Percentiles rank a stretch among this genome's conserved stretches.
Evolutionary conservation across 37 sponge, comb jelly and placozoan species (phyloP).

Genomic region (Ianthella basta): DNA sequence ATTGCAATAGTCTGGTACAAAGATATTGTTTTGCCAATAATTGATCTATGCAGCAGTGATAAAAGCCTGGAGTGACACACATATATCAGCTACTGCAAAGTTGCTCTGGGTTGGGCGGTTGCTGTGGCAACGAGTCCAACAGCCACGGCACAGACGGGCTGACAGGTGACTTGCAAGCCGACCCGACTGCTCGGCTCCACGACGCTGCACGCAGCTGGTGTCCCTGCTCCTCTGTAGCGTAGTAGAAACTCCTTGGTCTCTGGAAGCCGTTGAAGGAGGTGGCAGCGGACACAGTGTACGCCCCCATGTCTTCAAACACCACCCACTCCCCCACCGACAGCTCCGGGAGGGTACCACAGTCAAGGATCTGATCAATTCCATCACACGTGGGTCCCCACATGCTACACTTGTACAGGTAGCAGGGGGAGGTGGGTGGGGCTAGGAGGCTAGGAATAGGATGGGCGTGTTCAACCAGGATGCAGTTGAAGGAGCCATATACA

Average conservation of each 20-base stretch:
- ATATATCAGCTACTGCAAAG: no score
- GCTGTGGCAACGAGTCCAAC: no score
- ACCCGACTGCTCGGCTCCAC: no score
- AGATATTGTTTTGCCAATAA: no score
- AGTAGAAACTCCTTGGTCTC: slow-evolving; percentile 71
- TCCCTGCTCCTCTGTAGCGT: no score
- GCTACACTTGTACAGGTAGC: slow-evolving; percentile 11
- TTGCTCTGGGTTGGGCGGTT: no score
- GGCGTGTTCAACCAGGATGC: background rate
- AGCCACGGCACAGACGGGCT: no score
- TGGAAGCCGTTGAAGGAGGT: slow-evolving; percentile 86
- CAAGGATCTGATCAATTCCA: slow-evolving; percentile 75
- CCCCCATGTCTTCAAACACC: slow-evolving; percentile 92
- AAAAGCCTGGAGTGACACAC: no score
- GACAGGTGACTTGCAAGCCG: no score
- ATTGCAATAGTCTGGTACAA: no score
- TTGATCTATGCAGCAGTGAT: no score
- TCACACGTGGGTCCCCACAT: slow-evolving; percentile 98
- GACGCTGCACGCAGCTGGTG: no score
- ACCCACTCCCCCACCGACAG: slow-evolving; percentile 86
- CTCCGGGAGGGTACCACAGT: slow-evolving; percentile 57
- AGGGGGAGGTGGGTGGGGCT: background rate
- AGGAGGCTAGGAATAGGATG: background rate
- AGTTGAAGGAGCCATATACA: slow-evolving; percentile 87
- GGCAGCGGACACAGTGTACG: slow-evolving; percentile 79